phyloP scores from a whole-genome alignment of 2,888 invertebrate genomes.

The Mesochorus sp. region DNA sequence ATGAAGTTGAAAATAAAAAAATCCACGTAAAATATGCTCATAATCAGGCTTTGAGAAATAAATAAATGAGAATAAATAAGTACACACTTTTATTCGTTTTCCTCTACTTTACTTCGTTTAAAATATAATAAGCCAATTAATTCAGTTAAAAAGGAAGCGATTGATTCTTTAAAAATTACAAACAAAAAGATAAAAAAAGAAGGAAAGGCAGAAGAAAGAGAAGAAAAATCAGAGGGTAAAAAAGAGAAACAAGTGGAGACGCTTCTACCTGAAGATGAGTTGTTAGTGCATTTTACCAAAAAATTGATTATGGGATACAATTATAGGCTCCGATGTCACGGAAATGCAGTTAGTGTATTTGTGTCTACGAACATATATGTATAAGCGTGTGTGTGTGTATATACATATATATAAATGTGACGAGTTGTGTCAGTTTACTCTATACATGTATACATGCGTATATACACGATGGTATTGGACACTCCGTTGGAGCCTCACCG shows the following conservation, averaged over 20 bases:
- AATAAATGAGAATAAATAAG: too few relatives aligned
- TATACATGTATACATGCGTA: not conserved
- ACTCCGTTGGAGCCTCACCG: constrained; percentile 25
- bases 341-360: constrained; percentile 37
- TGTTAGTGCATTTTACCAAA: constrained; percentile 12
- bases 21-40: too few relatives aligned
- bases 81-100: too few relatives aligned
- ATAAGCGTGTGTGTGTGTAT: not conserved
- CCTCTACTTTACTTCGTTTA: too few relatives aligned
- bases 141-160: too few relatives aligned
- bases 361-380: constrained; percentile 26
- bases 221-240: too few relatives aligned
- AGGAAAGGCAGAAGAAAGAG: too few relatives aligned
- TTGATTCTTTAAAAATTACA: too few relatives aligned
- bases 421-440: constrained; percentile 29
- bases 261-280: not conserved
- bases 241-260: not conserved
- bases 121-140: too few relatives aligned
- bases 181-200: too few relatives aligned
- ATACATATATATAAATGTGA: not conserved
- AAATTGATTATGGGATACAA: constrained; percentile 43
- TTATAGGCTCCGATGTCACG: not conserved
- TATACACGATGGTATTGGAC: constrained; percentile 12
- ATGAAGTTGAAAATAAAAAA: too few relatives aligned
- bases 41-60: too few relatives aligned